phyloP scores from a whole-genome alignment of 2,113 vertebrate genomes.

The Oenanthe oenanthe region DNA sequence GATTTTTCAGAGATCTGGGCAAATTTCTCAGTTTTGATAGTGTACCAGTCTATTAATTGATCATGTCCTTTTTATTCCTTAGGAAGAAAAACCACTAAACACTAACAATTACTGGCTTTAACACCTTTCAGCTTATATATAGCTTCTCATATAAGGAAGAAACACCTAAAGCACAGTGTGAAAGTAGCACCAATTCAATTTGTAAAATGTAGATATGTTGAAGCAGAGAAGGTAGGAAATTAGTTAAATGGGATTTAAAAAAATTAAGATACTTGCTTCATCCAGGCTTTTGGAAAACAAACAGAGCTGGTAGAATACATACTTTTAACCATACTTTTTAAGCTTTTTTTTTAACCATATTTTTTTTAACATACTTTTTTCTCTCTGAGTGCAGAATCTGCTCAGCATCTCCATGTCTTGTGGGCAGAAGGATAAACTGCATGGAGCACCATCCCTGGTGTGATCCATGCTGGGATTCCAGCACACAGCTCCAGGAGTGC shows the following conservation, averaged over 20 bases:
- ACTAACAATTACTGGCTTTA: background rate
- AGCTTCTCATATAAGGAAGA: background rate
- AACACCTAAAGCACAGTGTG: background rate
- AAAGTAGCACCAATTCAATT: background rate
- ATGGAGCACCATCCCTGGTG: fast-evolving
- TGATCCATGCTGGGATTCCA: background rate
- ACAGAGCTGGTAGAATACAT: background rate
- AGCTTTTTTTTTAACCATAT: too few species aligned
- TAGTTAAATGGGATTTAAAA: background rate
- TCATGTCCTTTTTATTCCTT: background rate
- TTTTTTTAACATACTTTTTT: background rate
- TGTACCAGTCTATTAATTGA: background rate
- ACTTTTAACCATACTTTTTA: background rate
- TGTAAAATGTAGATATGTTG: background rate
- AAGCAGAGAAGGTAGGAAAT: background rate
- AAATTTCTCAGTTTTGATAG: background rate
- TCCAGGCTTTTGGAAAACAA: background rate
- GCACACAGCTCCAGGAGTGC: background rate
- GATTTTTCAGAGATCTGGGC: background rate
- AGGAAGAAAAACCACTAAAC: background rate
- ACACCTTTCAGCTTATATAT: background rate
- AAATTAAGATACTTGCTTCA: background rate
- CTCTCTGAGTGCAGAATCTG: background rate
- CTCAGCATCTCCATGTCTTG: background rate
- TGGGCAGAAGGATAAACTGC: background rate